These are phyloP conservation scores for Archips xylosteana DNA, from an alignment of 2,888 invertebrate species.

Conservation along the genomic window DNA sequence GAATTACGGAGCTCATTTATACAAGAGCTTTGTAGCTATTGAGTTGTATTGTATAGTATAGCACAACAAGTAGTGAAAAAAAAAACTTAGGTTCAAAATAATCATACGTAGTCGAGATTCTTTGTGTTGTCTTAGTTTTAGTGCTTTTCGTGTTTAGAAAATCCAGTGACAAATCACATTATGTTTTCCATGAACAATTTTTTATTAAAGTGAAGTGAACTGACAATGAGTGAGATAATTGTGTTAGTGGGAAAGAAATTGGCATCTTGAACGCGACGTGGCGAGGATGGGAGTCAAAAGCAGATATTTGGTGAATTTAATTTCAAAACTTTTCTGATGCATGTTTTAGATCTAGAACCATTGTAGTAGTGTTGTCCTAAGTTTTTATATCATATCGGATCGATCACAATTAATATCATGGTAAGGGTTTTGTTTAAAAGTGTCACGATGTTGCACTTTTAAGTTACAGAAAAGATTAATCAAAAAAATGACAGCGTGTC, in stretches of 20 bases:
- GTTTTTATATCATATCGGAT: conserved; percentile 1
- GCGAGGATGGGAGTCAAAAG: conserved; percentile 71
- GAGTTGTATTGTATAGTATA: neutral
- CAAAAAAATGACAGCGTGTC: neutral
- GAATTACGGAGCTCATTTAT: neutral
- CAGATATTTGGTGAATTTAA: conserved; percentile 71
- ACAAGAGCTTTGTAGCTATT: neutral
- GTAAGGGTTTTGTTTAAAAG: neutral
- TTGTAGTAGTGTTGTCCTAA: neutral
- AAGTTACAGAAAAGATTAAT: neutral
- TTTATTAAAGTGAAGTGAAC: conserved; percentile 30
- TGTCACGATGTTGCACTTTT: neutral
- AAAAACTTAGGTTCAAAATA: neutral
- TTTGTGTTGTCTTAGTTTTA: neutral
- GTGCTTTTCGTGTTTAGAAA: neutral
- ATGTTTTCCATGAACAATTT: neutral
- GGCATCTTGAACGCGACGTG: conserved; percentile 41
- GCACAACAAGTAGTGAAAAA: neutral
- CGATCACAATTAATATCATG: neutral
- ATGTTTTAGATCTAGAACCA: conserved; percentile 19
- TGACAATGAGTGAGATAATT: conserved; percentile 31
- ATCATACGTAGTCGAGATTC: neutral
- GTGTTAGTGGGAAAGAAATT: conserved; percentile 30
- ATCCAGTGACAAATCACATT: neutral
- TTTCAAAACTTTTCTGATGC: conserved; percentile 20